Percentiles rank a stretch among this genome's conserved stretches.
These are phyloP conservation scores for Arizona elegans DNA, from an alignment of 2,113 vertebrate genomes.

Conservation along the genomic window DNA sequence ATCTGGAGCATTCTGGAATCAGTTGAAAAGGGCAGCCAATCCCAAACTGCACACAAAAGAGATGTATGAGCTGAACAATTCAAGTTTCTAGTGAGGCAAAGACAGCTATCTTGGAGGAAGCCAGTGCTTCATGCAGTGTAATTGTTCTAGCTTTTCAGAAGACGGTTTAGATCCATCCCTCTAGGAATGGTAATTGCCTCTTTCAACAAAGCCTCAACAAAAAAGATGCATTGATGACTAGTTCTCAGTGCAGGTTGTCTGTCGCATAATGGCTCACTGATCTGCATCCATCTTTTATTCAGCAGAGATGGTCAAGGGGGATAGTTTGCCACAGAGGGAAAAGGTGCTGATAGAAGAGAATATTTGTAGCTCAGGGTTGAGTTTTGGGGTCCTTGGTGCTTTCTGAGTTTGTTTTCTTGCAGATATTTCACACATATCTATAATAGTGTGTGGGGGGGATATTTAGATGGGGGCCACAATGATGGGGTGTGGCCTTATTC, in stretches of 20 bases:
- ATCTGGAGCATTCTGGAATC: background rate
- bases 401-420: background rate
- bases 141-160: background rate
- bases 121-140: background rate
- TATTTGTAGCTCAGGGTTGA: background rate
- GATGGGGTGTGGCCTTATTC: background rate
- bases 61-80: background rate
- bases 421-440: background rate
- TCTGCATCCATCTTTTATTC: background rate
- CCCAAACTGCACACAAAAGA: background rate
- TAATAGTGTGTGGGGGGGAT: background rate
- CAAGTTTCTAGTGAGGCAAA: background rate
- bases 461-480: background rate
- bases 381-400: background rate
- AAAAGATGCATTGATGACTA: background rate
- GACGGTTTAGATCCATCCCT: background rate
- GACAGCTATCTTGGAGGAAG: background rate
- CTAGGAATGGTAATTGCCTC: background rate
- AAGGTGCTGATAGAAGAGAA: background rate
- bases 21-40: background rate
- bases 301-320: background rate
- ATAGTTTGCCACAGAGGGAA: background rate
- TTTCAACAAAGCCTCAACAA: background rate
- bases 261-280: background rate
- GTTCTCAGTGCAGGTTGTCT: background rate